These are phyloP conservation scores for Pandemis corylana DNA, from an alignment of 2,888 invertebrate genomes.

Conservation along the genomic window DNA sequence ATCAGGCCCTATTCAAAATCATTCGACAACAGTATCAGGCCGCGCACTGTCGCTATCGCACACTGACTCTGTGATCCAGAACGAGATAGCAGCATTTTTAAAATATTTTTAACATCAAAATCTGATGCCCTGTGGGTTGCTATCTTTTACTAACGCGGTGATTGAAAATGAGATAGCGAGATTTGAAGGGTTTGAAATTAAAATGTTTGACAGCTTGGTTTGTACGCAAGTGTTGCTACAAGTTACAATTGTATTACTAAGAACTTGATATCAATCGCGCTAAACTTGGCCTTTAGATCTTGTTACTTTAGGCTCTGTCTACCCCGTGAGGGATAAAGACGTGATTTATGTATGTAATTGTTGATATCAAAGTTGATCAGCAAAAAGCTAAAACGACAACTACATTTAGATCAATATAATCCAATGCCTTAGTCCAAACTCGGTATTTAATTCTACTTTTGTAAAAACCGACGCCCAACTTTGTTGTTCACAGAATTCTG, in stretches of 20 bases:
- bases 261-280: too few species aligned
- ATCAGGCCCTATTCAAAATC: conserved; percentile 54
- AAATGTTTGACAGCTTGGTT: conserved; percentile 55
- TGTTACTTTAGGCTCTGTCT: too few species aligned
- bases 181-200: conserved; percentile 28
- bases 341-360: too few species aligned
- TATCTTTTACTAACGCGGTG: conserved; percentile 33
- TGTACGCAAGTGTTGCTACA: conserved; percentile 50
- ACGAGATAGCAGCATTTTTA: conserved; percentile 17
- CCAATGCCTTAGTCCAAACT: too few species aligned
- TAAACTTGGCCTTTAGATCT: too few species aligned
- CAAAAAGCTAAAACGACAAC: too few species aligned
- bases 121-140: conserved; percentile 12
- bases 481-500: too few species aligned
- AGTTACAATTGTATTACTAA: background rate
- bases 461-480: too few species aligned
- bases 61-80: conserved; percentile 21
- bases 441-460: too few species aligned
- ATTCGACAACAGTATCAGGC: conserved; percentile 36
- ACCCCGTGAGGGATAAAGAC: too few species aligned
- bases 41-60: conserved; percentile 22
- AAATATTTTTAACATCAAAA: conserved; percentile 32
- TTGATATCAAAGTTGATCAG: too few species aligned
- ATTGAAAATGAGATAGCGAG: conserved; percentile 32
- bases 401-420: too few species aligned